Base-by-base conservation (phyloP, 2,797 vertebrate genomes). In the Mionectes olivaceus region DNA sequence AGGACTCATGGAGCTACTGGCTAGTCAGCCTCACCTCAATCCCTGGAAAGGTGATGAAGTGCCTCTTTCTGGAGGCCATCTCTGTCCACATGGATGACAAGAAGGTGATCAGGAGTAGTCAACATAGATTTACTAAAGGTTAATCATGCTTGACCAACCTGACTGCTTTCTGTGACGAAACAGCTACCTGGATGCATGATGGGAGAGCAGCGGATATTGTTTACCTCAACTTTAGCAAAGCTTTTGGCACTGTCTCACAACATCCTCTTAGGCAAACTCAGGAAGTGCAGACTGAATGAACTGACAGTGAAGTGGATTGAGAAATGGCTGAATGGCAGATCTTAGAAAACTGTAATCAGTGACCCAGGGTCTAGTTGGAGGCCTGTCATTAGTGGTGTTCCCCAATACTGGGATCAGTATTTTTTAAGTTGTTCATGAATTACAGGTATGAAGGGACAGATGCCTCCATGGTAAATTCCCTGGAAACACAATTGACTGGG, bases 401-500 rank as follows among this genome's bases (percentile, higher is more conserved):
- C 22, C 33, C 27, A 37, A 8, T 10, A 32, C 14, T 11, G 11
- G 25, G 24, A 16, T 21, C 25, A 35, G 32, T 67, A 27, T 2
- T 32, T 27, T 75, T 65, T 32, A 43, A 43, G 3, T 57, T 74
- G 24, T 56, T 57, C 17, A 75, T 71, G 19, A 39, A 2, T 55
- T 13, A 25, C 17, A 30, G 35, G 35, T 7, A 35, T 57, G 37
- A 59, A 35, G 13, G 5, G 21, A 8, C 3, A 35, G 32, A 27
- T 27, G 14, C 7, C 32, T 57, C 21, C 70, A 57, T 43, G 65
- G 32, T 17, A 56, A 65, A 17, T 49, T 49, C 52, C 9, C 35
- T 35, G 52, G 9, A 5, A 11, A 22, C 52, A 35, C 32, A 0
- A 65, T 8, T 47, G 46, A 24, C 7, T 2, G 13, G 1, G 27